These are phyloP conservation scores for Sciurus niger DNA, from an alignment of 2,113 vertebrate genomes.

Conservation along the genomic window DNA sequence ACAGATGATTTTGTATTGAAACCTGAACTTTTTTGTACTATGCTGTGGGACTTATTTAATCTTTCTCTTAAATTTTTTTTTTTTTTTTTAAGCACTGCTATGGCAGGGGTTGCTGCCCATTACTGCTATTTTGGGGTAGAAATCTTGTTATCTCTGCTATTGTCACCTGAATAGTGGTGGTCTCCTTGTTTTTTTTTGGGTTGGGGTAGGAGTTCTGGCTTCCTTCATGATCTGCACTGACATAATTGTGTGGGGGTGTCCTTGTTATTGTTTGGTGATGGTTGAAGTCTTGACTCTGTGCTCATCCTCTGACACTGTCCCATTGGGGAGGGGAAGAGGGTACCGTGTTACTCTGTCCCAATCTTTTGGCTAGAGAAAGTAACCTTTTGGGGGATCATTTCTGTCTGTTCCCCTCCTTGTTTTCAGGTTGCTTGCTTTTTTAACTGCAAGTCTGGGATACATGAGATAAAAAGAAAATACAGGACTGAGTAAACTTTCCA, in stretches of 20 bases:
- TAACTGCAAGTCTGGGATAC: neutral
- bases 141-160: neutral
- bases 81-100: neutral
- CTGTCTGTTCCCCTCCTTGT: neutral
- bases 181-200: neutral
- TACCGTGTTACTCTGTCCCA: neutral
- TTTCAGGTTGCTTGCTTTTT: neutral
- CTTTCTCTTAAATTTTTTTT: neutral
- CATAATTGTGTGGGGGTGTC: neutral
- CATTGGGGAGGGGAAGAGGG: neutral
- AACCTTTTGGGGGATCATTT: neutral
- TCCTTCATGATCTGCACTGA: neutral
- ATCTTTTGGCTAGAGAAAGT: neutral
- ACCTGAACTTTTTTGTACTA: neutral
- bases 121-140: too few relatives aligned
- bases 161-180: neutral
- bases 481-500: too few relatives aligned
- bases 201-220: neutral
- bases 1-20: neutral
- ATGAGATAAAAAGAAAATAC: neutral
- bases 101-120: neutral
- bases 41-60: neutral
- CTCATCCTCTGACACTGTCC: neutral
- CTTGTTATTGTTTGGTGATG: neutral
- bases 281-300: neutral